Base-by-base conservation (phyloP, 2,888 invertebrate species). In the Drosophila greeni region DNA sequence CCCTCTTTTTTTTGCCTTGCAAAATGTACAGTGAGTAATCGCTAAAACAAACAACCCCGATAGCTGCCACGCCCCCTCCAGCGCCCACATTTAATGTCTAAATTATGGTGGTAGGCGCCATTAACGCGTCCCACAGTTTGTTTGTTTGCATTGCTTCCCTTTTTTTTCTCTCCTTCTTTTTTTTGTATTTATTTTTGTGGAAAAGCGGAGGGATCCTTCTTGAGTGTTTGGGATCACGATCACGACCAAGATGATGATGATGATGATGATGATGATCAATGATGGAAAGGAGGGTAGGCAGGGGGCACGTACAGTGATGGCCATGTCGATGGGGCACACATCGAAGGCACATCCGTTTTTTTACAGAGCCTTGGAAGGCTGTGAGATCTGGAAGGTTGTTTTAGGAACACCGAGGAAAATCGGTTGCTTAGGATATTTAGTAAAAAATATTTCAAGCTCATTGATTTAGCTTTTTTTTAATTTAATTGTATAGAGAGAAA, bases 11-110 rank as follows among this genome's bases (percentile, higher is more conserved):
- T 33, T 36, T 8, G 2, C 36, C 8, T 18, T 29, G n/a, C n/a
- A 8, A n/a, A n/a, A 9, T 43, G 51, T 64, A 52, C 61, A 52
- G 45, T 61, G 51, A 51, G 62, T 61, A 61, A 64, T 64, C 62
- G 65, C 51, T 45, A 59, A 45, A 36, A 29, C 59, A 42, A 59
- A 66, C 67, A 66, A 43, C 31, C 31, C 42, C 36, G 42, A 58
- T 47, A 14, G 34, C 58, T 26, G 45, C 66, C 51, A 66, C 72
- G 65, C 73, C 56, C 65, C 61, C 53, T 58, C 61, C 66, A 43
- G 60, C 66, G 59, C 69, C 73, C 74, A 70, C 65, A 62, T 69
- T 74, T 78, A 80, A 78, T 78, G 81, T 77, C 78, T 78, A 77
- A 78, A 80, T 78, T 80, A 78, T 71, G 75, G 72, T 69, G 71